Conservation (phyloP, 53 echinoderm and acorn worm species). For the Antedon mediterranea region DNA sequence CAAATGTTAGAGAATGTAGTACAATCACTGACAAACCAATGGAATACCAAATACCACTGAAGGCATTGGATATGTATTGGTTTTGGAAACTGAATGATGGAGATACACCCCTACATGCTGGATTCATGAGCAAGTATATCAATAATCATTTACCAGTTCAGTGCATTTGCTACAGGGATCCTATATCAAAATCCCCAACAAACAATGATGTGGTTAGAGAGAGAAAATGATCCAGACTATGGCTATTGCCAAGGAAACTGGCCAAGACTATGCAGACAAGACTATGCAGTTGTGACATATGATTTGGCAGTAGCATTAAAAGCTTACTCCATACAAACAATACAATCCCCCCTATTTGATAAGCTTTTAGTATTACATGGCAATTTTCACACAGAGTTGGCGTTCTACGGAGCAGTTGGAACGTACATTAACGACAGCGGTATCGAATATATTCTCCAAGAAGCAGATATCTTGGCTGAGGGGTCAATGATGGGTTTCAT, state of each 20-base stretch:
- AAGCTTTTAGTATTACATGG: conserved; percentile 14
- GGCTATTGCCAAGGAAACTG: conserved; percentile 32
- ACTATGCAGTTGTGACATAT: conserved; percentile 21
- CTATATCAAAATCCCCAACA: no score
- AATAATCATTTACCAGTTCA: no score
- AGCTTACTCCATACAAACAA: conserved; percentile 22
- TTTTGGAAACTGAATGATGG: no score
- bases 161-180: no score
- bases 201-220: no score
- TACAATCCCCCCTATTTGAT: conserved; percentile 18
- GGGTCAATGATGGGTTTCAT: conserved; percentile 29
- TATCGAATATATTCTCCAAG: conserved; percentile 16
- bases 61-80: no score
- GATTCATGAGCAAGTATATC: no score
- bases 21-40: no score
- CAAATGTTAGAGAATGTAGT: no score
- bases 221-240: conserved; percentile 49
- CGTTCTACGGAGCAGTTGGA: conserved; percentile 29
- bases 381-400: conserved; percentile 33
- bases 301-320: conserved; percentile 29
- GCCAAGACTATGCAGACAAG: no score
- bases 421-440: conserved; percentile 24
- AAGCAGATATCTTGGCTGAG: conserved; percentile 17
- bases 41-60: no score
- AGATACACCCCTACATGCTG: no score